These are phyloP conservation scores for Plutella xylostella DNA, from an alignment of 2,888 invertebrate genomes.

Conservation along the genomic window DNA sequence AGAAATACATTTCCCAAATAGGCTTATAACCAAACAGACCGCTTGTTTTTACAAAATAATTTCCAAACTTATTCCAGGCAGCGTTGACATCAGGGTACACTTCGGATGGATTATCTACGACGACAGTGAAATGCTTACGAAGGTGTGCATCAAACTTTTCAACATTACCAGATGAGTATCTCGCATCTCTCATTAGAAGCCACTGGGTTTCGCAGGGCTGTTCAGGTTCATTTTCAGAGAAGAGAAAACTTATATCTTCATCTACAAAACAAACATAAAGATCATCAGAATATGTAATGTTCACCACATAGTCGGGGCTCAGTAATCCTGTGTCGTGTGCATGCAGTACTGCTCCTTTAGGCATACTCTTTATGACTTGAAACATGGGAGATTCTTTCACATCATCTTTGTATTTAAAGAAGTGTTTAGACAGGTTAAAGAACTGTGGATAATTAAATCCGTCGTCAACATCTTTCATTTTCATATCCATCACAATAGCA, in stretches of 20 bases:
- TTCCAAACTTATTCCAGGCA: constrained; percentile 71
- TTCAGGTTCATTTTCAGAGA: constrained; percentile 32
- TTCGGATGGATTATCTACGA: constrained; percentile 50
- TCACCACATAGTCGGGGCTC: constrained; percentile 71
- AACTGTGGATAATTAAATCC: constrained; percentile 53
- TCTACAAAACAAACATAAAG: constrained; percentile 65
- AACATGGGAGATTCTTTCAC: constrained; percentile 74
- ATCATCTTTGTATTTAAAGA: constrained; percentile 71
- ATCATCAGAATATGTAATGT: constrained; percentile 72
- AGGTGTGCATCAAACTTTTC: constrained; percentile 65
- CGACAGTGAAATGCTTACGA: constrained; percentile 64
- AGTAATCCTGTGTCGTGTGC: constrained; percentile 75
- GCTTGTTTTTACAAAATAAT: constrained; percentile 62
- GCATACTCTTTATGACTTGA: constrained; percentile 74
- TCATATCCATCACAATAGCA: constrained; percentile 68
- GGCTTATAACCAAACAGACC: constrained; percentile 72
- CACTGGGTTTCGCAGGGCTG: constrained; percentile 41
- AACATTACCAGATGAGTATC: constrained; percentile 52
- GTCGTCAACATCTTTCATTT: constrained; percentile 54
- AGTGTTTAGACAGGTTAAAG: constrained; percentile 75
- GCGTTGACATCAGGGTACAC: constrained; percentile 65
- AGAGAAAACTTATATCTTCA: constrained; percentile 31
- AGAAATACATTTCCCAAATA: constrained; percentile 75
- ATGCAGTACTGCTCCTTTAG: constrained; percentile 81
- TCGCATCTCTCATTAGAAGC: constrained; percentile 59